phyloP scores from a whole-genome alignment of 2,113 vertebrate species.

The Ammodytes dubius region DNA sequence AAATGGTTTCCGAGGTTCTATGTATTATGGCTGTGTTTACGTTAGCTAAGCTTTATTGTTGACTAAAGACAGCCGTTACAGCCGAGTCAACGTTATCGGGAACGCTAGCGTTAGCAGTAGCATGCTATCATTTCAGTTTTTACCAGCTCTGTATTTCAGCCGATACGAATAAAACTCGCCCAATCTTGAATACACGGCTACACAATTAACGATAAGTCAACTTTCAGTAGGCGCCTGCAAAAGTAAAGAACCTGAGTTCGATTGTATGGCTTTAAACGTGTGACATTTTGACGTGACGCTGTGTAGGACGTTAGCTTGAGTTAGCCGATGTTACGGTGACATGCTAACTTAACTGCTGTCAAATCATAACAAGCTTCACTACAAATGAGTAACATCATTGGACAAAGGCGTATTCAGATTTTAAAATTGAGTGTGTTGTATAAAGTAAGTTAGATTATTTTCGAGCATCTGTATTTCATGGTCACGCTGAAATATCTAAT shows the following conservation, averaged over 20 bases:
- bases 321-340: neutral
- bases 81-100: neutral
- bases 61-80: neutral
- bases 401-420: neutral
- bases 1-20: too few relatives aligned
- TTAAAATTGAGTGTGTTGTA: neutral
- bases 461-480: neutral
- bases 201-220: rapidly evolving
- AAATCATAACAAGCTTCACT: neutral
- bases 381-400: neutral
- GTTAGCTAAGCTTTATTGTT: neutral
- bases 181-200: neutral
- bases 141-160: neutral
- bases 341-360: neutral
- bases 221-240: rapidly evolving
- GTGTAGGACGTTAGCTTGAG: neutral
- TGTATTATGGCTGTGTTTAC: neutral
- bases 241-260: rapidly evolving
- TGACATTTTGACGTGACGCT: slow-evolving; percentile 11
- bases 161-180: neutral
- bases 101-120: slow-evolving; percentile 14
- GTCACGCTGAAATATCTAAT: neutral
- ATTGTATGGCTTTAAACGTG: too few relatives aligned
- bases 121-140: neutral
- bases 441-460: neutral